These are phyloP conservation scores for Phoenicopterus ruber DNA, from an alignment of 2,113 vertebrate genomes.

Conservation along the genomic window DNA sequence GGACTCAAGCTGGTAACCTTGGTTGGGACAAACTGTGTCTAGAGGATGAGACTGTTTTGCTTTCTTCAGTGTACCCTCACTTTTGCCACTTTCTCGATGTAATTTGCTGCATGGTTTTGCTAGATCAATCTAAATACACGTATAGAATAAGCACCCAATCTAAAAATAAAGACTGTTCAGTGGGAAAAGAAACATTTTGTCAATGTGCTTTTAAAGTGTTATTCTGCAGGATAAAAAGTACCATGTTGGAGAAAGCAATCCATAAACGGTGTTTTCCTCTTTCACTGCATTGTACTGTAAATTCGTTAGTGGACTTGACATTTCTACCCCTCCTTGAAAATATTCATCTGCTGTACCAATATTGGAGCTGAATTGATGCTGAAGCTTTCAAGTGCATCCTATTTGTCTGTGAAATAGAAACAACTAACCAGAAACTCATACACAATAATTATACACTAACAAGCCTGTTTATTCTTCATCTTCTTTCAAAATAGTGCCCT, in stretches of 20 bases:
- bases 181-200: conserved; percentile 10
- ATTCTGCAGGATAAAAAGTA: conserved; percentile 37
- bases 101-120: background rate
- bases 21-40: background rate
- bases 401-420: conserved; percentile 30
- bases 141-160: background rate
- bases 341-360: conserved; percentile 11
- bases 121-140: background rate
- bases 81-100: background rate
- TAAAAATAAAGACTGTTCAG: conserved; percentile 28
- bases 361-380: conserved; percentile 33
- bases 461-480: conserved; percentile 21
- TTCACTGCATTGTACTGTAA: conserved; percentile 35
- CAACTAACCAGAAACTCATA: conserved; percentile 32
- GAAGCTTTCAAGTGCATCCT: conserved; percentile 43
- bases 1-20: background rate
- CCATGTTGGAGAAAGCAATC: conserved; percentile 24
- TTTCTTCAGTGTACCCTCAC: background rate
- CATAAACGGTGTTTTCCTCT: conserved; percentile 21
- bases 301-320: background rate
- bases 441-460: conserved; percentile 15
- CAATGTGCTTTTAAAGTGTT: conserved; percentile 19
- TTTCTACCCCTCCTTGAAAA: conserved; percentile 41
- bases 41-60: background rate
- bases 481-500: conserved; percentile 37